Conservation (phyloP, 2,113 vertebrate genomes). For the Microtus ochrogaster region DNA sequence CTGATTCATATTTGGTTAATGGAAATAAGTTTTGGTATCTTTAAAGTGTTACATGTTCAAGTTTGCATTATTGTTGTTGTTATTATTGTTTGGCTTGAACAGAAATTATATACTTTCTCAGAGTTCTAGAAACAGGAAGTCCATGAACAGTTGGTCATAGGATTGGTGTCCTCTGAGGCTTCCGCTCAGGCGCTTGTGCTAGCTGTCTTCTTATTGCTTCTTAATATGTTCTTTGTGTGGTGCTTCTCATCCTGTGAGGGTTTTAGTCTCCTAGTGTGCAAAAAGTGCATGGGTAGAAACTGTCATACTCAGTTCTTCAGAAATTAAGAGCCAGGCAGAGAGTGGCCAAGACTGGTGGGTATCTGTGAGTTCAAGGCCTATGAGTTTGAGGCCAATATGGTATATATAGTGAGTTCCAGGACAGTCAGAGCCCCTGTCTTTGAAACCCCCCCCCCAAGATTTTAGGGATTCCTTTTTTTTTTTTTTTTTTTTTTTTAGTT, state of each 20-base stretch:
- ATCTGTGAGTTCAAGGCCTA: background rate
- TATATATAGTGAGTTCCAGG: background rate
- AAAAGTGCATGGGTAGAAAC: background rate
- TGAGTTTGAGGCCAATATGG: background rate
- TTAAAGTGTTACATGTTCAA: background rate
- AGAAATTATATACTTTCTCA: background rate
- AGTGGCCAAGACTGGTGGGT: background rate
- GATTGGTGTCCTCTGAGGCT: background rate
- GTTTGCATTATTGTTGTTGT: too few relatives aligned
- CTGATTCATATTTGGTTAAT: background rate
- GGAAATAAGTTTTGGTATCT: background rate
- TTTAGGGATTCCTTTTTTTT: too few relatives aligned
- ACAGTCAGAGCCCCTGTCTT: background rate
- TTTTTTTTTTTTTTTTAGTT: too few relatives aligned
- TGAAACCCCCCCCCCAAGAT: background rate
- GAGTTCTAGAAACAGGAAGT: background rate
- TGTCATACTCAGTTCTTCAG: background rate
- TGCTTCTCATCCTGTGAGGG: background rate
- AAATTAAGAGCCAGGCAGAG: background rate
- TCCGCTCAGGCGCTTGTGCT: background rate
- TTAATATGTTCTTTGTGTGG: background rate
- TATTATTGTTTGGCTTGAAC: background rate
- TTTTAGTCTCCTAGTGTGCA: background rate
- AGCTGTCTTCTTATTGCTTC: background rate
- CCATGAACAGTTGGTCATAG: background rate